Evolutionary conservation across 1,140 invertebrate genomes (phyloP).

Genomic region (Stegodyphus mimosarum): DNA sequence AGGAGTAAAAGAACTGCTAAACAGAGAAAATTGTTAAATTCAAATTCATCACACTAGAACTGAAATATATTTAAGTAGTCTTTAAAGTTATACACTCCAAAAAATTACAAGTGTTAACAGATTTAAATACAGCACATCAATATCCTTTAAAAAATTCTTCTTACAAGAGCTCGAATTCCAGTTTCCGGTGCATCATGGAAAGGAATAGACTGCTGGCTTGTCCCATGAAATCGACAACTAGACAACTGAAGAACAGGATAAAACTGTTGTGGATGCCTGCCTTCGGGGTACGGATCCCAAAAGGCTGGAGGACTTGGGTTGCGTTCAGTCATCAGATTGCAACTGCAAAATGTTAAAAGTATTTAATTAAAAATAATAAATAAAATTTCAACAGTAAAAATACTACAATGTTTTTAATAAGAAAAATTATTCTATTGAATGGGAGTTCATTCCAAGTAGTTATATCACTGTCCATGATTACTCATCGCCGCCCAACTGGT

Average conservation of each 20-base stretch:
- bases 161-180: slow-evolving; percentile 53
- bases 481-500: too few species aligned
- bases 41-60: too few species aligned
- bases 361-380: neutral
- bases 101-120: too few species aligned
- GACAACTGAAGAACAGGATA: slow-evolving; percentile 60
- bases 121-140: neutral
- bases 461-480: too few species aligned
- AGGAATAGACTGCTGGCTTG: slow-evolving; percentile 43
- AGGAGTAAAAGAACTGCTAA: too few species aligned
- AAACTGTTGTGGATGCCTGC: slow-evolving; percentile 25
- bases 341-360: slow-evolving; percentile 26
- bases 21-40: too few species aligned
- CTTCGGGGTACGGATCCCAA: slow-evolving; percentile 28
- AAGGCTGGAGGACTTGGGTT: slow-evolving; percentile 52
- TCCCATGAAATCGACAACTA: slow-evolving; percentile 59
- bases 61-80: too few species aligned
- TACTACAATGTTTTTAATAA: too few species aligned
- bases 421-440: too few species aligned
- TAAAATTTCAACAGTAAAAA: neutral
- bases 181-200: slow-evolving; percentile 50
- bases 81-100: too few species aligned
- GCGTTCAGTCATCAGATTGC: slow-evolving; percentile 41
- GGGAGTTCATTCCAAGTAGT: too few species aligned
- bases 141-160: neutral